phyloP scores from a whole-genome alignment of 2,888 invertebrate genomes.

The Pogonocherus hispidulus region DNA sequence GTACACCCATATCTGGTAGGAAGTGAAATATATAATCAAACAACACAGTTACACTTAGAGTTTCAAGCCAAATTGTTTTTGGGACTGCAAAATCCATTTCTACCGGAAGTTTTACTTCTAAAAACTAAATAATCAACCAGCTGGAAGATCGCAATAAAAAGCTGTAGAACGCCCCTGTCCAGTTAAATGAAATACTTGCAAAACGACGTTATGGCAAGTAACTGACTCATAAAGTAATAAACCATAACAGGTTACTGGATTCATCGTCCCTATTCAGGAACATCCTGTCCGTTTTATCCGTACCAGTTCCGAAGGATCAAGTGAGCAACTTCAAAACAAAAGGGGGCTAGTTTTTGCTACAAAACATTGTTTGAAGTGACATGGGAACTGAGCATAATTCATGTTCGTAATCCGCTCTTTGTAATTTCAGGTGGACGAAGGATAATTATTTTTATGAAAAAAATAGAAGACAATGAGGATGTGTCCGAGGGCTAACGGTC shows the following conservation, averaged over 20 bases:
- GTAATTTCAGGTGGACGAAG: constrained; percentile 32
- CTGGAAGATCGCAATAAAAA: no score
- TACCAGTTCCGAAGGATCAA: constrained; percentile 40
- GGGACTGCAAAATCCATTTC: no score
- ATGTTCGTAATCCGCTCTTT: constrained; percentile 36
- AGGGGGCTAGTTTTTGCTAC: constrained; percentile 48
- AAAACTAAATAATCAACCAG: no score
- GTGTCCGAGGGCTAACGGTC: constrained; percentile 8
- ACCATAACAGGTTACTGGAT: constrained; percentile 18
- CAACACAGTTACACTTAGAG: no score
- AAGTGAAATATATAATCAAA: no score
- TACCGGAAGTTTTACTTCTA: no score
- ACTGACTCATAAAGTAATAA: not conserved
- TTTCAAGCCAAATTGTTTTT: no score
- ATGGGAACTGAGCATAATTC: constrained; percentile 46
- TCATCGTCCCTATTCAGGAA: constrained; percentile 10
- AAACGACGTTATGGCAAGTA: not conserved
- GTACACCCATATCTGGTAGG: no score
- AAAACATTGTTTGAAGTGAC: constrained; percentile 42
- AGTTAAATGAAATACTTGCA: no score
- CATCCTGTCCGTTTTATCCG: constrained; percentile 28
- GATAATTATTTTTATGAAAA: constrained; percentile 30
- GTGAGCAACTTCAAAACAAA: constrained; percentile 47
- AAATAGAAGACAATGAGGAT: constrained; percentile 18
- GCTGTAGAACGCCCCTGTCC: no score